These are phyloP conservation scores for Drosophila nigricruria DNA, from an alignment of 2,888 invertebrate species.

Conservation along the genomic window DNA sequence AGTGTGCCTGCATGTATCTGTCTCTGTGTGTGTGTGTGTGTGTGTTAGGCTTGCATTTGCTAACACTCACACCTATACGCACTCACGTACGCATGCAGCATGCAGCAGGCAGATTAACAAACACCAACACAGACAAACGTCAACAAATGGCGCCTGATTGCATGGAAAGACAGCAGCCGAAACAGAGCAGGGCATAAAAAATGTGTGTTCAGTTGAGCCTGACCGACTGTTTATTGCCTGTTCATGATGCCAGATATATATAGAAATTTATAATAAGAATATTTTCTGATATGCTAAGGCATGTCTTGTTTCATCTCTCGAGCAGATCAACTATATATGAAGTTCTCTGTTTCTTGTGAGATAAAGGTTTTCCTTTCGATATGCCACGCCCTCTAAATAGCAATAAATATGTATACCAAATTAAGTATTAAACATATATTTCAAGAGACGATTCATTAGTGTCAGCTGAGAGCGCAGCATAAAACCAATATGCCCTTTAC, in stretches of 20 bases:
- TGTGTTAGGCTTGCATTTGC: slow-evolving; percentile 31
- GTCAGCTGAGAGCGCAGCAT: background rate
- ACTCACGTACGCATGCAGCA: slow-evolving; percentile 28
- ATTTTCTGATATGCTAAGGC: too few relatives aligned
- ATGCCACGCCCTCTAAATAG: too few relatives aligned
- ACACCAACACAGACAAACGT: slow-evolving; percentile 55
- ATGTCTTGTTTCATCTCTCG: too few relatives aligned
- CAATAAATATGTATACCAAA: too few relatives aligned
- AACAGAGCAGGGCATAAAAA: slow-evolving; percentile 1
- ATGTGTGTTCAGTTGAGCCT: background rate
- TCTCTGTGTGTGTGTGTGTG: slow-evolving; percentile 5
- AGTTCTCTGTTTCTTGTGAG: too few relatives aligned
- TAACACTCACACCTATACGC: slow-evolving; percentile 29
- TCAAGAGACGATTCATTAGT: background rate
- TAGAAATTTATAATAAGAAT: background rate
- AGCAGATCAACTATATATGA: too few relatives aligned
- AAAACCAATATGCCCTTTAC: background rate
- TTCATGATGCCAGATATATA: too few relatives aligned
- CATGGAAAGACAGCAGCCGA: slow-evolving; percentile 50
- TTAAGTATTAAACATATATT: too few relatives aligned
- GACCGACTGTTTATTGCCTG: background rate
- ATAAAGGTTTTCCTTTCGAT: too few relatives aligned
- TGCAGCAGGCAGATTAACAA: slow-evolving; percentile 53
- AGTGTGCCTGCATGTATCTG: slow-evolving; percentile 22
- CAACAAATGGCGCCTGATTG: slow-evolving; percentile 77